Percentiles rank a stretch among this genome's conserved stretches.
Conservation (phyloP, 2,888 invertebrate genomes). For the Camponotus fellah region DNA sequence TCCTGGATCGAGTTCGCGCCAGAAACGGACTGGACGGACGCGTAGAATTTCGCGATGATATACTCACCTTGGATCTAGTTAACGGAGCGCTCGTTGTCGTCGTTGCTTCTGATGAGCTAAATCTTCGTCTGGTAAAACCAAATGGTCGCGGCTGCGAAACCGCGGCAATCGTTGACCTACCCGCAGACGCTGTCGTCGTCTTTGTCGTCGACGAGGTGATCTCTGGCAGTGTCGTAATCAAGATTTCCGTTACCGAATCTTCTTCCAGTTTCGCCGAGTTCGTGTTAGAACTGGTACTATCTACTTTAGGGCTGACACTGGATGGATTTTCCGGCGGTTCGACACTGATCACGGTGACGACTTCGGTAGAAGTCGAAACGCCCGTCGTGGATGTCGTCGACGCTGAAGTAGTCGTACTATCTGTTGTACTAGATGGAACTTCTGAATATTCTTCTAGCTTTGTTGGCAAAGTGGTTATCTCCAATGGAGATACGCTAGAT, state of each 20-base stretch:
- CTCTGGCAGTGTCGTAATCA: constrained; percentile 77
- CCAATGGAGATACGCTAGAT: neutral
- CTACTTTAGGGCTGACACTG: neutral
- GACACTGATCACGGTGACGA: constrained; percentile 40
- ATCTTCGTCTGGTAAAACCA: constrained; percentile 86
- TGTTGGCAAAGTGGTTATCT: constrained; percentile 3
- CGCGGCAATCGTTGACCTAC: constrained; percentile 76
- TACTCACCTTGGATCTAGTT: constrained; percentile 84
- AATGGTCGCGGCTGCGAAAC: constrained; percentile 88
- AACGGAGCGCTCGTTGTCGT: constrained; percentile 68
- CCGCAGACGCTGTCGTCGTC: constrained; percentile 67
- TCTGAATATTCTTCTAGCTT: constrained; percentile 1
- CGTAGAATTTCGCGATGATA: constrained; percentile 82
- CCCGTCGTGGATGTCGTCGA: constrained; percentile 1
- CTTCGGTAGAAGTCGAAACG: constrained; percentile 37
- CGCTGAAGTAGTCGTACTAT: neutral
- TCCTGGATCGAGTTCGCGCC: constrained; percentile 78
- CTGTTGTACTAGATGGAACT: neutral
- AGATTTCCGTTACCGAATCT: constrained; percentile 81
- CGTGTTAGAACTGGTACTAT: constrained; percentile 7
- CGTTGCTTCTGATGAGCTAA: constrained; percentile 78
- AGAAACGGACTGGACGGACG: constrained; percentile 79
- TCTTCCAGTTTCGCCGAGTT: constrained; percentile 78
- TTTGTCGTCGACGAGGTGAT: constrained; percentile 58
- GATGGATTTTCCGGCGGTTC: constrained; percentile 25